These are phyloP conservation scores for Cydia splendana DNA, from an alignment of 1,140 invertebrate genomes.

Conservation along the genomic window DNA sequence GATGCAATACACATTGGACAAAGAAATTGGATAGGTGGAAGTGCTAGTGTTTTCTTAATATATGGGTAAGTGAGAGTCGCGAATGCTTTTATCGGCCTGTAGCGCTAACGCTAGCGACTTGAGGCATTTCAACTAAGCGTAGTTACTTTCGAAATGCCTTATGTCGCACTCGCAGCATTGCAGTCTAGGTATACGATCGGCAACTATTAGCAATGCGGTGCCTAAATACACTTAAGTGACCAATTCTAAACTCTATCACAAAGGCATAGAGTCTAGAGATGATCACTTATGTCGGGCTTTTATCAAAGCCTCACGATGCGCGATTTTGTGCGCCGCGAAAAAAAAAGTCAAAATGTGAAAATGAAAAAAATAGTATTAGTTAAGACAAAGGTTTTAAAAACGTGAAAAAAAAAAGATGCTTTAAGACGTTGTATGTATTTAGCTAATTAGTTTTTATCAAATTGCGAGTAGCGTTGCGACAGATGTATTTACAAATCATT, in stretches of 20 bases:
- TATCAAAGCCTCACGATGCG: background rate
- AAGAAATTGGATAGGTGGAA: too few relatives aligned
- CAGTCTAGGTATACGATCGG: background rate
- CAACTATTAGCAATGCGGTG: constrained; percentile 4
- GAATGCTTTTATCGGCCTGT: background rate
- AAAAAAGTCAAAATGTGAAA: constrained; percentile 28
- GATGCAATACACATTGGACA: too few relatives aligned
- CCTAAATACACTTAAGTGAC: background rate
- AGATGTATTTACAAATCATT: background rate
- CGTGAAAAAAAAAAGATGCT: constrained; percentile 30
- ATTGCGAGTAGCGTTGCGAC: constrained; percentile 16
- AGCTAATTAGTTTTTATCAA: constrained; percentile 29
- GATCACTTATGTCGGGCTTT: too few relatives aligned
- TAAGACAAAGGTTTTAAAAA: constrained; percentile 27
- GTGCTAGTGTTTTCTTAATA: too few relatives aligned
- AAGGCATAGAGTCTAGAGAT: background rate
- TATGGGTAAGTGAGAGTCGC: background rate
- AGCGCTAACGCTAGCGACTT: background rate
- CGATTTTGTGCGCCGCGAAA: constrained; percentile 16
- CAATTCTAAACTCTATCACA: background rate
- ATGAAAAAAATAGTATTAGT: constrained; percentile 28
- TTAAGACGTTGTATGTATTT: constrained; percentile 31
- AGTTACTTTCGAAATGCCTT: background rate
- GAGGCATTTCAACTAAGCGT: background rate
- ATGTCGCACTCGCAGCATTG: background rate